Evolutionary conservation across 92 coral and sea anemone genomes (phyloP), one percentile per base, ranked within the genome.

Genomic region (Zoanthus sansibaricus): DNA sequence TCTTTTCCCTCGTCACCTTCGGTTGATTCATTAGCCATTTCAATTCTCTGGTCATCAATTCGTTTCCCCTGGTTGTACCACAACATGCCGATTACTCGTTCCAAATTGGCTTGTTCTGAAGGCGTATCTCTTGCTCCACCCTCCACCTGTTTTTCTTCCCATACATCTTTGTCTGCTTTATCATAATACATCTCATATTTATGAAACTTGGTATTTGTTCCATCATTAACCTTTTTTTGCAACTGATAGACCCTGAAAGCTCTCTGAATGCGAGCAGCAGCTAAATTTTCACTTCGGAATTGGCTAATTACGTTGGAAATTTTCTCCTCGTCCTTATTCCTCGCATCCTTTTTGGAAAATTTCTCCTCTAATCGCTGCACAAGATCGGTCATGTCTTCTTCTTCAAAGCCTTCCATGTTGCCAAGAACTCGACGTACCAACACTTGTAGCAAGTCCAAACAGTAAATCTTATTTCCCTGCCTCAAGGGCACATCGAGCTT

Each of bases 371-470:
- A 84, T 46, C 95, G 82, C 42, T 87, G 92, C 75, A 93, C 94
- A 88, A 96, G 83, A 47, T 91, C 93, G 3, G 70, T 88, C 92
- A 95, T 91, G 10, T 97, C 97, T 1, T 93, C 96, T 42, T 93
- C 93, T 72, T 94, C 98, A 62, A 93, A 86, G 17, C 94, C 99
- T 12, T 97, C 99, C 88, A 95, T 80, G 6, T 94, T 93, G 5
- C 99, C 99, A 31, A 97, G 96, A 0, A 89, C 95, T 17, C 95
- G 91, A 49, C 96, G 79, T 33, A 95, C 96, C 68, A 97, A 86
- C 1, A 90, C 95, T 84, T 95, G 96, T 95, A 97, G 92, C 20
- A 97, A 89, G 72, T 97, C 99, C 58, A 95, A 85, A 83, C 96
- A 91, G 94, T 93, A 94, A 49, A 97, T 87, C 61, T 90, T 89